Base-by-base conservation (phyloP, 2,113 vertebrate genomes). In the Chrysemys picta region DNA sequence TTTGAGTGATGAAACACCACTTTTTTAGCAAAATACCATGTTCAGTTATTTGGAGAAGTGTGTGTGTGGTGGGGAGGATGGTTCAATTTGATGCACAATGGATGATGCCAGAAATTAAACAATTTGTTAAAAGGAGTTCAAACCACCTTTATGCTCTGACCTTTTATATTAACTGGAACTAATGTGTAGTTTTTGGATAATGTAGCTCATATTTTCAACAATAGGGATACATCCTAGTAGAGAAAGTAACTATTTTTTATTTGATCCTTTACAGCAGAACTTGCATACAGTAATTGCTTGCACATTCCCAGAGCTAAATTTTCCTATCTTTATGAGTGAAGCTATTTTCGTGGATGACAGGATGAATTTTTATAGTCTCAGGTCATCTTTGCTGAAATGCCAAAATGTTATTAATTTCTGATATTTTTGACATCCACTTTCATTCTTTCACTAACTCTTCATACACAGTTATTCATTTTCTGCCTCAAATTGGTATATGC, bases 351-450 rank as follows among this genome's bases (percentile, higher is more conserved):
- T 56, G 7, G 27, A 80, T 83, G 11, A 69, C 16, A 89, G 24
- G 29, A 76, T 45, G 79, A 92, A 8, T 0, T 5, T 47, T 69
- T 62, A 80, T 17, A 84, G 84, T 82, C 89, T 86, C 29, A 84
- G 12, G 50, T 85, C n/a, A 85, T 42, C 56, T 95, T 9, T 81
- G 5, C 57, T 93, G 35, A 27, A 95, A 96, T 92, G 52, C 22
- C 82, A 85, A 92, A 81, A 3, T 52, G 6, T 54, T 81, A 57
- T 72, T 87, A 52, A 38, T 93, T 93, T 89, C 53, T 91, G 88
- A 53, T 86, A 84, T 76, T 95, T 96, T 79, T 95, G 35, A 96
- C 19, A 54, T 81, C 11, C 87, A 6, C 7, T 93, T 82, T 91
- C 79, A 47, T 93, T 95, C 78, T 91, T 91, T 90, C 81, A 57